Evolutionary conservation across 2,797 vertebrate genomes (phyloP).

Genomic region (Poecile montanus): DNA sequence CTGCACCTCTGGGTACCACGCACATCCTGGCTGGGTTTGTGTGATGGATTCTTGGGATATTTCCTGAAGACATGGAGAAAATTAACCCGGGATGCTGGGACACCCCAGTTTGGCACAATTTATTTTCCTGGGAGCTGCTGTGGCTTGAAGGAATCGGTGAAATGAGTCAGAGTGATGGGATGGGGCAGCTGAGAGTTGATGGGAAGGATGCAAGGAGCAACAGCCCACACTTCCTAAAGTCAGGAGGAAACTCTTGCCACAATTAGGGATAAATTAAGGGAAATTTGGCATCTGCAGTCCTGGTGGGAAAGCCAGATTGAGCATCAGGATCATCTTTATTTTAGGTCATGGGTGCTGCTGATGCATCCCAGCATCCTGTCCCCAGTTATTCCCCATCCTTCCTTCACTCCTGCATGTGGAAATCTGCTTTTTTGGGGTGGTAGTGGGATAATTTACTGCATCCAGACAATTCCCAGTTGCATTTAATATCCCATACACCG

Average conservation of each 20-base stretch:
- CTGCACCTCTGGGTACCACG: neutral
- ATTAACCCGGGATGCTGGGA: neutral
- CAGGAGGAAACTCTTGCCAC: neutral
- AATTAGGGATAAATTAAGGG: neutral
- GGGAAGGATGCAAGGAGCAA: neutral
- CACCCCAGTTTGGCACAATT: rapidly evolving
- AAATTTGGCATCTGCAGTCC: neutral
- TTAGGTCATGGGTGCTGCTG: rapidly evolving
- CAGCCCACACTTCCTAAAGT: rapidly evolving
- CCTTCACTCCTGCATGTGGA: neutral
- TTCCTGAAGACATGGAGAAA: neutral
- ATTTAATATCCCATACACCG: neutral
- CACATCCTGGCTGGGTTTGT: rapidly evolving
- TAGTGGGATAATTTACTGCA: neutral
- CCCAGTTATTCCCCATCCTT: neutral
- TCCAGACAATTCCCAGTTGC: neutral
- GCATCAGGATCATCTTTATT: neutral
- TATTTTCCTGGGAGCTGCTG: neutral
- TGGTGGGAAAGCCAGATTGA: rapidly evolving
- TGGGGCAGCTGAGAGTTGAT: neutral
- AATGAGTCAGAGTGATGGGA: neutral
- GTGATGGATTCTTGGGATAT: neutral
- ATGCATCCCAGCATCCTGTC: neutral
- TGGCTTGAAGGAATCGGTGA: neutral
- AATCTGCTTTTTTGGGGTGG: neutral